Base-by-base conservation (phyloP, 2,113 vertebrate species). In the Dicentrarchus labrax region DNA sequence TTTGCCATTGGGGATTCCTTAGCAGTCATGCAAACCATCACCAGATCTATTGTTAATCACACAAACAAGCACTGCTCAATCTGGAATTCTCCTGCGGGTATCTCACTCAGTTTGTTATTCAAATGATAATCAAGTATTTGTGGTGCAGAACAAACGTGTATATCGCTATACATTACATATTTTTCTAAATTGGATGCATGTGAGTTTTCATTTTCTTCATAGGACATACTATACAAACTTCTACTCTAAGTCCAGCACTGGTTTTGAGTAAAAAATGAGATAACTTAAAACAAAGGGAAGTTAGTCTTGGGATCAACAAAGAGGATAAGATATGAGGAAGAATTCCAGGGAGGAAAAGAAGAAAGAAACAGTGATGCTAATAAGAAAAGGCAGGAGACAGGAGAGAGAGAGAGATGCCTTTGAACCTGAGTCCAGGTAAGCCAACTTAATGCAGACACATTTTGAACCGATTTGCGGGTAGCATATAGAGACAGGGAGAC, bases 381-480 rank as follows among this genome's bases (percentile, higher is more conserved):
- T 78, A 66, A 82, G 80, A 77, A 22, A 74, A 57, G 36, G 59
- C 11, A 50, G 24, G 51, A 78, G 50, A 71, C 16, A 43, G 15
- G 16, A 45, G 47, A 64, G 60, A 45, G 47, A 64, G 60, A 50
- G 59, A 36, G 39, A 57, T 39, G 59, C 78, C 43, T 86, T 84
- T 86, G 80, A 91, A 82, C 30, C 6, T 21, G 71, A 82, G 68
- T 78, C 41, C 43, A 78, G 15, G 62, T 88, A 82, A 89, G 30
- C 50, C 59, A 30, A 36, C 68, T 47, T 80, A 74, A 86, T 76
- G 54, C 76, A 16, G 54, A 75, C 64, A 78, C 13, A 68, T 30
- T 75, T n/a, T 47, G 61, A 76, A 77, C 11, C 73, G 66, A 11
- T 22, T 56, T 39, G 19, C 69, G 45, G 19, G 45, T 6, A 73